Conservation (phyloP, 2,888 invertebrate species). For the Tipula confusa region DNA sequence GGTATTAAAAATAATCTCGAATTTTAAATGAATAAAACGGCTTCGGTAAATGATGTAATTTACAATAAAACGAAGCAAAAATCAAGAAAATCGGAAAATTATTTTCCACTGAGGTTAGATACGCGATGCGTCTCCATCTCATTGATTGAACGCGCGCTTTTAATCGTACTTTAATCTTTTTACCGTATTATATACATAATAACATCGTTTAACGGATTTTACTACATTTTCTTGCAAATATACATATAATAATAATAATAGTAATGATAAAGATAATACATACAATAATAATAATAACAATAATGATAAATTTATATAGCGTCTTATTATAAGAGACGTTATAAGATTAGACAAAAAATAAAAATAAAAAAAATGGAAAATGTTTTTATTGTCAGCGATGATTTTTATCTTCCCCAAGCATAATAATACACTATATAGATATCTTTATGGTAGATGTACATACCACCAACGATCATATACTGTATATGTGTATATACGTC, state of each 20-base stretch:
- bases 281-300: background rate
- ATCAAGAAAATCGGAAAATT: background rate
- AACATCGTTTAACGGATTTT: background rate
- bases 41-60: background rate
- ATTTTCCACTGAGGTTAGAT: background rate
- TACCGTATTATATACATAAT: background rate
- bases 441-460: too few relatives aligned
- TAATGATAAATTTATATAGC: slow-evolving; percentile 14
- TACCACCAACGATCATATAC: background rate
- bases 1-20: background rate
- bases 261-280: background rate
- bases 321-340: background rate
- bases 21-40: background rate
- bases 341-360: background rate
- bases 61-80: background rate
- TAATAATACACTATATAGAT: background rate
- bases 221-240: background rate
- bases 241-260: background rate
- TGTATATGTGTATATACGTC: background rate
- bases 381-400: background rate
- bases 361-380: background rate
- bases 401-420: background rate
- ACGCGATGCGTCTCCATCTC: background rate
- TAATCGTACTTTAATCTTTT: background rate
- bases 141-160: background rate